Evolutionary conservation across 2,797 vertebrate genomes (phyloP), one percentile per base, ranked within the genome.

Genomic region (Oryzias sinensis): DNA sequence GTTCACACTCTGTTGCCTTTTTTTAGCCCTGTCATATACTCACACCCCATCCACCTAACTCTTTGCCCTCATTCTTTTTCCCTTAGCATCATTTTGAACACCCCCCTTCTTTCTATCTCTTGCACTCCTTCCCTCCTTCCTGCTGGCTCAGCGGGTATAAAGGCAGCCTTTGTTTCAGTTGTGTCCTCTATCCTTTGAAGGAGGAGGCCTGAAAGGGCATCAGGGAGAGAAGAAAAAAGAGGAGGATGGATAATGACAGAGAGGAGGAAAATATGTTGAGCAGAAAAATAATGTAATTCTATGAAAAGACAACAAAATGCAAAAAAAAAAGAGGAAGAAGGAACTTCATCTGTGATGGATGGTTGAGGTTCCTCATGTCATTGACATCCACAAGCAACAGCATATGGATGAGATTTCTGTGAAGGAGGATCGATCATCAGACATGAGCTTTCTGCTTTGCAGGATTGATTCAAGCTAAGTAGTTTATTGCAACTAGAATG

Each of bases 61-160:
- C 84, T 74, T 80, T 79, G 64, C 80, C 59, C 77, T 78, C 58
- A 29, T 71, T 79, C 64, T 80, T 65, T 65, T 41, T 56, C 65
- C 76, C 63, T 48, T 52, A 54, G 54, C 60, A 59, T 80, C 65
- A 15, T 73, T 80, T 77, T 70, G 54, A 82, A 77, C 76, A 63
- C 16, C 43, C 50, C 42, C 43, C 24, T 56, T 59, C 45, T 40
- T 52, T 63, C 57, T 9, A 37, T 37, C 33, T 37, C 33, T 11
- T 11, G 3, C 33, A 11, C 20, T 50, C 68, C 50, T 33, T 65
- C 67, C 62, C 65, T 71, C 70, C 68, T 7, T 71, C 83, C 77
- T 86, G 82, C 85, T 86, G 79, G 66, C 84, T 88, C 85, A 85
- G 86, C 81, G 80, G 65, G 46, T 82, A 86, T 54, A 87, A 74